Conservation (phyloP, 2,888 invertebrate genomes). For the Incurvaria masculella region DNA sequence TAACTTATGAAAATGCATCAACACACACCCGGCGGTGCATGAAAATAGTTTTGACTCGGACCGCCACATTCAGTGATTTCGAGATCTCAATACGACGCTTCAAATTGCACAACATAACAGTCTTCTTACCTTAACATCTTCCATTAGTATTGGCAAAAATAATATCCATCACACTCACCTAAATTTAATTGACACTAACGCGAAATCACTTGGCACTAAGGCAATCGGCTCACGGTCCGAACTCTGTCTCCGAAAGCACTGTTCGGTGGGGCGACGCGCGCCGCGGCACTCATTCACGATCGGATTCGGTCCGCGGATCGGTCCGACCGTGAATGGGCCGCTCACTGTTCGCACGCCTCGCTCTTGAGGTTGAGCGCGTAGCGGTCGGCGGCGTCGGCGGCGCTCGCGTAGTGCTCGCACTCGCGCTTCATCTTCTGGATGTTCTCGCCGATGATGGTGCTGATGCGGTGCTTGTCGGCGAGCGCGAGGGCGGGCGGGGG, state of each 20-base stretch:
- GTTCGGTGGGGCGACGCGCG: conserved; percentile 37
- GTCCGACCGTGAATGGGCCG: too few species aligned
- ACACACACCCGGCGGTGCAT: not conserved
- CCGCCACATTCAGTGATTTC: not conserved
- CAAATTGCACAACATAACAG: not conserved
- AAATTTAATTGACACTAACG: conserved; percentile 50
- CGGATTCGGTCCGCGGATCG: not conserved
- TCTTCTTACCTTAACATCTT: not conserved
- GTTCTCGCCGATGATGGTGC: conserved; percentile 49
- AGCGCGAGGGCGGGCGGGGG: conserved; percentile 26
- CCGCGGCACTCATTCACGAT: conserved; percentile 12
- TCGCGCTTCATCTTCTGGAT: conserved; percentile 44
- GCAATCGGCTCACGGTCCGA: conserved; percentile 42
- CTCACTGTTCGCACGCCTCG: conserved; percentile 57
- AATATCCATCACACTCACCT: conserved; percentile 14
- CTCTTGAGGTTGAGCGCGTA: conserved; percentile 49
- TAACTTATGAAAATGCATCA: not conserved
- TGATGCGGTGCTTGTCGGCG: conserved; percentile 51
- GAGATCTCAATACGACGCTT: not conserved
- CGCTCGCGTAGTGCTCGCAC: conserved; percentile 23
- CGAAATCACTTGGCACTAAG: conserved; percentile 56
- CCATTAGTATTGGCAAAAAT: not conserved
- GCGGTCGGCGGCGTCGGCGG: conserved; percentile 33
- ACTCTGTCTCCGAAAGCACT: conserved; percentile 42
- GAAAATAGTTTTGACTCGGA: not conserved